Evolutionary conservation across 2,113 vertebrate species (phyloP).

Genomic region (Pimephales promelas): DNA sequence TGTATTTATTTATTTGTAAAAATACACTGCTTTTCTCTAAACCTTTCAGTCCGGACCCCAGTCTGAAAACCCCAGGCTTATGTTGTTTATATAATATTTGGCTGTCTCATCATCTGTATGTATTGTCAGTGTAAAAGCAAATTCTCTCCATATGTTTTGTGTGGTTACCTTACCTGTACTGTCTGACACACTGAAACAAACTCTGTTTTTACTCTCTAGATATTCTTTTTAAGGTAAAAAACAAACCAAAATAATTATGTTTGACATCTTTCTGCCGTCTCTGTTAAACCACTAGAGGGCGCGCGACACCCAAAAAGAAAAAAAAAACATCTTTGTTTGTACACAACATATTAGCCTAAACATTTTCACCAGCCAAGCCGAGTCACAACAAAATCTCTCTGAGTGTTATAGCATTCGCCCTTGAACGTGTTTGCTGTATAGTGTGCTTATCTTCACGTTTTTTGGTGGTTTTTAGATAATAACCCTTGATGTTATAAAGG

Average conservation of each 20-base stretch:
- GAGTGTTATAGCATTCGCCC: not conserved
- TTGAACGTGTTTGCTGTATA: not conserved
- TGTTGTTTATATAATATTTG: no score
- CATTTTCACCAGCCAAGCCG: not conserved
- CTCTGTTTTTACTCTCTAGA: not conserved
- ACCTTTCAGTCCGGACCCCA: no score
- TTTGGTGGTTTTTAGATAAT: not conserved
- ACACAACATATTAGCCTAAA: not conserved
- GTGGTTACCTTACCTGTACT: not conserved
- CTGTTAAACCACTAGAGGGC: not conserved
- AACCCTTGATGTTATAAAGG: not conserved
- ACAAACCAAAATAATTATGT: not conserved
- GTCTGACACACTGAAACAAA: not conserved
- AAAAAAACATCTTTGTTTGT: no score
- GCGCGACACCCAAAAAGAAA: not conserved
- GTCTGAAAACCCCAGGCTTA: no score
- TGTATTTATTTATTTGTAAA: no score
- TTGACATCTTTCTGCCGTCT: not conserved
- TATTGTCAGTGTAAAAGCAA: not conserved
- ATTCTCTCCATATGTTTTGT: not conserved
- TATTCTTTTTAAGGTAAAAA: not conserved
- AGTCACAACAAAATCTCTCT: not conserved
- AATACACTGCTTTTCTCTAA: no score
- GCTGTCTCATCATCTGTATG: not conserved
- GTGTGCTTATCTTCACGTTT: not conserved